phyloP scores from a whole-genome alignment of 2,797 vertebrate species.

The Sparidentex hasta region DNA sequence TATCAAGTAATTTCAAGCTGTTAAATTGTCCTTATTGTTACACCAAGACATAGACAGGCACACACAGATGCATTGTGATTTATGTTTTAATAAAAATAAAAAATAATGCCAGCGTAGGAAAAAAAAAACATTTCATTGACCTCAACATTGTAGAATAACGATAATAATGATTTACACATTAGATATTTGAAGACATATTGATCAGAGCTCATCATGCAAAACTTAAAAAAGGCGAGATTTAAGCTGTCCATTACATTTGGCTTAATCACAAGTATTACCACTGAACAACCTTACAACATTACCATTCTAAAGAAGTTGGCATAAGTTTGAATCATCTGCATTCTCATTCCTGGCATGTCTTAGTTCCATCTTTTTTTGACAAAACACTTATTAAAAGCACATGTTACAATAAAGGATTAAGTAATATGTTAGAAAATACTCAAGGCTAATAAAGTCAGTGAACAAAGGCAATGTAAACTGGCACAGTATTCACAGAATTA shows the following conservation, averaged over 20 bases:
- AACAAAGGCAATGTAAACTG: constrained; percentile 57
- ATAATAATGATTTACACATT: background rate
- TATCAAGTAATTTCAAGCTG: background rate
- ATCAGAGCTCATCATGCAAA: constrained; percentile 45
- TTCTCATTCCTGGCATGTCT: background rate
- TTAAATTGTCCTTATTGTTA: background rate
- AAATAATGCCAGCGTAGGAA: constrained; percentile 42
- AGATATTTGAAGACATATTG: constrained; percentile 13
- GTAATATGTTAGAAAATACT: constrained; percentile 37
- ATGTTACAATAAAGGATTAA: constrained; percentile 16
- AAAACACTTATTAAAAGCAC: constrained; percentile 9
- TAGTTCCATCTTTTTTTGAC: constrained; percentile 8
- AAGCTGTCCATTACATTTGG: constrained; percentile 6
- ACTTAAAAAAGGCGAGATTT: constrained; percentile 30
- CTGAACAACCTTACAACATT: background rate
- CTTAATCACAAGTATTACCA: constrained; percentile 15
- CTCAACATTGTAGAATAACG: constrained; percentile 20
- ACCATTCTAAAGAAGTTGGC: constrained; percentile 14
- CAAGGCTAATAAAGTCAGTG: constrained; percentile 21
- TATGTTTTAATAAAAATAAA: constrained; percentile 69
- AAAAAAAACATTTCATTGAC: constrained; percentile 34
- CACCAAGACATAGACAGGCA: background rate
- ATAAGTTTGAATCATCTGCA: background rate
- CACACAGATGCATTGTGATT: constrained; percentile 5
- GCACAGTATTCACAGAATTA: constrained; percentile 63